Evolutionary conservation across 2,888 invertebrate genomes (phyloP), one percentile per base, ranked within the genome.

Genomic region (Hemistola chrysoprasaria): DNA sequence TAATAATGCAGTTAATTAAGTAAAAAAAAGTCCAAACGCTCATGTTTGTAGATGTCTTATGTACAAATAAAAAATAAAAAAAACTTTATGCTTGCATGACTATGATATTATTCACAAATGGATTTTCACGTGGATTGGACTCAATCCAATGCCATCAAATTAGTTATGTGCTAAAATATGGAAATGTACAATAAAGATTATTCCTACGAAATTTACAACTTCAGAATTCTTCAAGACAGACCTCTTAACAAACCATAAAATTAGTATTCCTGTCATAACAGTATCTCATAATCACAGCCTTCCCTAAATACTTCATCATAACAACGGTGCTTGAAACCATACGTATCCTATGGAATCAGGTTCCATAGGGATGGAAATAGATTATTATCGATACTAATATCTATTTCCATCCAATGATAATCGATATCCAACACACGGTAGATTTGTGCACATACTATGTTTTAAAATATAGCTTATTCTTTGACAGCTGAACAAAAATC

Each of bases 311-410:
- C 34, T 25, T 34, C 33, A 11, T 10, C 32, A n/a, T 30, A 34
- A 45, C 38, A 44, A 56, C 52, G 52, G 58, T 58, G 48, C 53
- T 61, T 50, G 55, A 59, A 55, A 50, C 47, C 50, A 58, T 64
- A 53, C 53, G 62, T 55, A 61, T 61, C 62, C 56, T 50, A 46
- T 36, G 10, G n/a, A n/a, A n/a, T n/a, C n/a, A n/a, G n/a, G n/a
- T n/a, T n/a, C n/a, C n/a, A n/a, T 38, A 34, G 37, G 6, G 38
- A 38, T 34, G 26, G 22, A 21, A 2, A 23, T 8, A 8, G n/a
- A 25, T 11, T 0, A 20, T 4, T 26, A 8, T 31, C 25, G 31
- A 38, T 31, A 25, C 1, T 6, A 5, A 8, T 11, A 8, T 1
- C 8, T 5, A 22, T 22, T 8, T 27, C n/a, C n/a, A n/a, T n/a